Evolutionary conservation across 1,140 invertebrate species (phyloP), one percentile per base, ranked within the genome.

Genomic region (Daktulosphaira vitifoliae): DNA sequence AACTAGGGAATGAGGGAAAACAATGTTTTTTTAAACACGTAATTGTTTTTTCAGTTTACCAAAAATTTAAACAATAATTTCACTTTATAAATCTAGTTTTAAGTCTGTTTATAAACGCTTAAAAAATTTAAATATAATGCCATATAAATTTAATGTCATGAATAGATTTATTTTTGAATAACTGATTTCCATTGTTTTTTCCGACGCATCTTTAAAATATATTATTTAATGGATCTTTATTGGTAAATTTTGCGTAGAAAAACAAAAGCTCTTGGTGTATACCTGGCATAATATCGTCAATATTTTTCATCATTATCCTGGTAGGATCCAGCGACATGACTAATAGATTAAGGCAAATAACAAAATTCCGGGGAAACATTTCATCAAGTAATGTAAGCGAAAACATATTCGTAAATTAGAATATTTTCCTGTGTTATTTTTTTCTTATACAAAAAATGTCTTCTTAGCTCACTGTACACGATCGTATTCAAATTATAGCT

Each of bases 401-500:
- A 23, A 15, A 44, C 13, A 11, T 7, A 15, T 37, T n/a, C n/a
- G n/a, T n/a, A n/a, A 39, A 39, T 39, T 39, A 39, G 8, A 39
- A n/a, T 9, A 39, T 39, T 8, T 9, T 9, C 38, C n/a, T 39
- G 8, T 39, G 8, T 8, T 39, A n/a, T 39, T 8, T 39, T n/a
- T 39, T n/a, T 39, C 38, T 22, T 48, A 16, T 22, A 48, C n/a
- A n/a, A 48, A n/a, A 4, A 7, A 48, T 16, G 7, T n/a, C 44
- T 48, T 54, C 46, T n/a, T 18, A 66, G 66, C 16, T 59, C 9
- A 59, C 42, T 0, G 54, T 50, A 20, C 66, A 66, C 37, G 66
- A 66, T n/a, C 52, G 52, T 26, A 62, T 56, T 18, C 66, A 66
- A 18, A 66, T 59, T 2, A 59, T 66, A 9, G 51, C 39, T 1